A percentile compares a stretch with the other conserved stretches of the same genome.
Conservation (phyloP, 2,888 invertebrate genomes). For the Drosophila borborema region DNA sequence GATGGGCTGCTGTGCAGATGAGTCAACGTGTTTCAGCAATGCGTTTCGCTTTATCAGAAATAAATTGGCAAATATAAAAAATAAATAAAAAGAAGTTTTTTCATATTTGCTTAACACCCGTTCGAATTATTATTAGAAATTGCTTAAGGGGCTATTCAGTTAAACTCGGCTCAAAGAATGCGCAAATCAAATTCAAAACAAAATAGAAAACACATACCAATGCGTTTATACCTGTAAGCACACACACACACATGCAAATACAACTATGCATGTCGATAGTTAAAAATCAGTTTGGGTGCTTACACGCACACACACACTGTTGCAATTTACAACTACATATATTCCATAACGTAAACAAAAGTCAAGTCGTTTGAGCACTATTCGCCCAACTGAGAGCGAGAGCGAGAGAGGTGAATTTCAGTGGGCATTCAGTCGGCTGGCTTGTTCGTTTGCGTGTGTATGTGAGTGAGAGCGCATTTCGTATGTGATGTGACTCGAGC, state of each 20-base stretch:
- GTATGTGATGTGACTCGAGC: slow-evolving; percentile 2
- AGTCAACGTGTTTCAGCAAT: slow-evolving; percentile 25
- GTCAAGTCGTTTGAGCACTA: slow-evolving; percentile 51
- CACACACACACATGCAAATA: not conserved
- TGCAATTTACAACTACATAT: slow-evolving; percentile 33
- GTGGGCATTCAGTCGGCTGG: too few relatives aligned
- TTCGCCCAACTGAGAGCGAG: slow-evolving; percentile 3
- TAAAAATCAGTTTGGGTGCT: slow-evolving; percentile 53
- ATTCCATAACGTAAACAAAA: slow-evolving; percentile 64
- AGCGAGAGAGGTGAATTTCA: slow-evolving; percentile 24
- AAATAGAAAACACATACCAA: slow-evolving; percentile 16
- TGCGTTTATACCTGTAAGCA: not conserved
- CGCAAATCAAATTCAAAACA: slow-evolving; percentile 20
- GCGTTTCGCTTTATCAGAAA: slow-evolving; percentile 10
- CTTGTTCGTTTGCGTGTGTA: too few relatives aligned
- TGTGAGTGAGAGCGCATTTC: not conserved
- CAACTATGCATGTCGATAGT: not conserved
- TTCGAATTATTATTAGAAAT: slow-evolving; percentile 6
- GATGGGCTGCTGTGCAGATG: slow-evolving; percentile 11
- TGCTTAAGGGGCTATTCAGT: not conserved
- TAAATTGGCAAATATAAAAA: not conserved
- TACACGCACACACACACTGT: slow-evolving; percentile 6
- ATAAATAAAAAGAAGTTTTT: not conserved
- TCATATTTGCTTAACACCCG: not conserved
- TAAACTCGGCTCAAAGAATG: slow-evolving; percentile 54